Base-by-base conservation (phyloP, 1,140 invertebrate species). In the Radopholus similis region DNA sequence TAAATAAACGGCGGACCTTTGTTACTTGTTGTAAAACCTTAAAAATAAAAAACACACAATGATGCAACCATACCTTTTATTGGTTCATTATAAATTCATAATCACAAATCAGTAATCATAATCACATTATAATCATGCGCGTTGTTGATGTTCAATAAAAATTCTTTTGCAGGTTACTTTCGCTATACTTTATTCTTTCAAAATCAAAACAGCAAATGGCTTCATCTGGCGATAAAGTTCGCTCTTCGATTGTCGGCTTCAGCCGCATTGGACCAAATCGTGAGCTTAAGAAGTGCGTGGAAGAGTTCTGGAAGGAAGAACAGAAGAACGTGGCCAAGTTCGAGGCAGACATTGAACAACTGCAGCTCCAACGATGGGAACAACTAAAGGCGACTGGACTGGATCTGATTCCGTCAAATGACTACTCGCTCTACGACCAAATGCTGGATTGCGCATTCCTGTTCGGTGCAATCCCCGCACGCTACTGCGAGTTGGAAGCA, bases 181-280 rank as follows among this genome's bases (percentile, higher is more conserved):
- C n/a, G n/a, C n/a, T n/a, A n/a, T n/a, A n/a, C n/a, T n/a, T n/a
- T n/a, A n/a, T n/a, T n/a, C n/a, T n/a, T n/a, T n/a, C n/a, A n/a
- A n/a, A n/a, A n/a, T n/a, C n/a, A n/a, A n/a, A n/a, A n/a, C n/a
- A n/a, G n/a, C n/a, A n/a, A n/a, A n/a, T n/a, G n/a, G n/a, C n/a
- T n/a, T n/a, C n/a, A n/a, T n/a, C n/a, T n/a, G n/a, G n/a, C n/a
- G n/a, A n/a, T n/a, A 57, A 57, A 64, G 60, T 64, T 9, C 44
- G 44, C 26, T 64, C 60, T 11, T 64, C 60, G 9, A 63, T 64
- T 3, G 23, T 38, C 60, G 53, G 60, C 60, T 64, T 64, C 60
- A 64, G 60, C n/a, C 60, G 60, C 2, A 64, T 64, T 38, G 60
- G 60, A 2, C 60, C 60, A 3, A 64, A 64, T 21, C 60, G 60